Evolutionary conservation across 2,888 invertebrate species (phyloP).

Genomic region (Cinara cedri): DNA sequence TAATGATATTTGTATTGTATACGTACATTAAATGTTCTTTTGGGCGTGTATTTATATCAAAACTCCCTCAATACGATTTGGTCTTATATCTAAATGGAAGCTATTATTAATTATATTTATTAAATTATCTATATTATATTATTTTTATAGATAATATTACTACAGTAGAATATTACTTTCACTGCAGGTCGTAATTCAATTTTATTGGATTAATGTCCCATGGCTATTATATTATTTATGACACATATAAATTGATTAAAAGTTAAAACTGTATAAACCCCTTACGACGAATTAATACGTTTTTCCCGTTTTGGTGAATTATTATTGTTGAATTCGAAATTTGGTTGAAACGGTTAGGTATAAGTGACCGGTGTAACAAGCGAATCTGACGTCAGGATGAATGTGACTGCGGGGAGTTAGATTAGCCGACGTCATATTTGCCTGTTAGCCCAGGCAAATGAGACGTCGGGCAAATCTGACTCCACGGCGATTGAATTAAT

Average conservation of each 20-base stretch:
- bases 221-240: neutral
- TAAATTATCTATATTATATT: too few relatives aligned
- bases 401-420: too few relatives aligned
- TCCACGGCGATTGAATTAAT: too few relatives aligned
- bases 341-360: neutral
- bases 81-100: neutral
- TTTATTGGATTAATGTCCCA: neutral
- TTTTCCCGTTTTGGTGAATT: slow-evolving; percentile 2
- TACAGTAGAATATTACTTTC: slow-evolving; percentile 1
- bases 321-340: neutral
- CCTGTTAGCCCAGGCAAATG: too few relatives aligned
- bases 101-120: too few relatives aligned
- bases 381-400: too few relatives aligned
- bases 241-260: neutral
- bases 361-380: too few relatives aligned
- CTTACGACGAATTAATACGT: neutral
- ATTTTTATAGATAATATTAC: too few relatives aligned
- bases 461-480: too few relatives aligned
- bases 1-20: too few relatives aligned
- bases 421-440: too few relatives aligned
- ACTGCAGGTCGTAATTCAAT: neutral
- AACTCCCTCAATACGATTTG: neutral
- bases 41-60: neutral
- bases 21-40: too few relatives aligned
- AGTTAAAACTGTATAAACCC: neutral